Percentiles rank a stretch among this genome's conserved stretches.
phyloP scores from a whole-genome alignment of 2,113 vertebrate genomes.

The Sander vitreus region DNA sequence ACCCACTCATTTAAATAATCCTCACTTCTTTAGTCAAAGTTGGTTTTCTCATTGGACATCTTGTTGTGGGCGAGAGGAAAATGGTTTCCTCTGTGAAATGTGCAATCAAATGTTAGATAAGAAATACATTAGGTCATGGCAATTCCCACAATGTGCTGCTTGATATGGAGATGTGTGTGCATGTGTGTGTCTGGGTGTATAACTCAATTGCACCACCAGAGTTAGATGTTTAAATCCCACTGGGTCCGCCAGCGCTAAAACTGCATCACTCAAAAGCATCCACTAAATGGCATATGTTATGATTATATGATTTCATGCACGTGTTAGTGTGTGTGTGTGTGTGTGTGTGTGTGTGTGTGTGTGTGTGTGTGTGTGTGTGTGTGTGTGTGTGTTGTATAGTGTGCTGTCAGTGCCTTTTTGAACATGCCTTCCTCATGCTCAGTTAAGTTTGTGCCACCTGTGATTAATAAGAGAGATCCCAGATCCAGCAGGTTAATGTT shows the following conservation, averaged over 20 bases:
- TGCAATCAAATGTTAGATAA: constrained; percentile 79
- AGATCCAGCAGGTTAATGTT: constrained; percentile 82
- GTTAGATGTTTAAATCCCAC: constrained; percentile 53
- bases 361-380: background rate
- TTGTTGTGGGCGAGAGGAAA: constrained; percentile 46
- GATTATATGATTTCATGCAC: constrained; percentile 46
- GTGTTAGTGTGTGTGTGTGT: constrained; percentile 9
- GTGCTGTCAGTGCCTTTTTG: background rate
- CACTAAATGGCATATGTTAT: constrained; percentile 54
- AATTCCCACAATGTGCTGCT: constrained; percentile 77
- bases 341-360: too few relatives aligned
- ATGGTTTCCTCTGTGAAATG: constrained; percentile 75
- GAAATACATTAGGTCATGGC: constrained; percentile 78
- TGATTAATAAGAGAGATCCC: constrained; percentile 83
- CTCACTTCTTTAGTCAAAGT: constrained; percentile 37
- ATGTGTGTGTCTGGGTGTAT: constrained; percentile 24
- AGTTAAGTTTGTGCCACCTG: constrained; percentile 78
- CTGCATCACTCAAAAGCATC: constrained; percentile 49
- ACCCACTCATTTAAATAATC: constrained; percentile 56
- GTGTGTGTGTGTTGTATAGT: background rate
- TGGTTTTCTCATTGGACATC: constrained; percentile 57
- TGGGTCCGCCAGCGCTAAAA: constrained; percentile 16
- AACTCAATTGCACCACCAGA: constrained; percentile 50
- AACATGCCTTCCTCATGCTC: constrained; percentile 56
- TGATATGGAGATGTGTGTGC: constrained; percentile 49